phyloP scores from a whole-genome alignment of 2,888 invertebrate species.

The Lasioglossum pauxillum region DNA sequence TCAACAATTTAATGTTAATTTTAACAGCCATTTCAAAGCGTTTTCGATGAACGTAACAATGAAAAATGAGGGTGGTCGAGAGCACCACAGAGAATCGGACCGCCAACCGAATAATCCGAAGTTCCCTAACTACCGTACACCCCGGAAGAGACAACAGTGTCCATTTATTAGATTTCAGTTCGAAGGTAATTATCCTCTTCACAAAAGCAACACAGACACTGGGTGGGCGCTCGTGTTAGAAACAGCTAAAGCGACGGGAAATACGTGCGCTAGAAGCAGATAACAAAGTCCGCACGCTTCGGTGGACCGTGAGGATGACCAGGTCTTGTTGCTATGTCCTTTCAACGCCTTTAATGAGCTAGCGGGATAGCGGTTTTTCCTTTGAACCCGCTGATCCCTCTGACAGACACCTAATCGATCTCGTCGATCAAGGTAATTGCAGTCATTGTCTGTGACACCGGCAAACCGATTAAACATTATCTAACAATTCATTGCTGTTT shows the following conservation, averaged over 20 bases:
- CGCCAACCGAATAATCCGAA: neutral
- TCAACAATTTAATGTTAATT: no score
- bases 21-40: neutral
- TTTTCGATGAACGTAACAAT: neutral
- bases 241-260: slow-evolving; percentile 5
- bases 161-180: neutral
- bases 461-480: slow-evolving; percentile 55
- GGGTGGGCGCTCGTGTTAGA: neutral
- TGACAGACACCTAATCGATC: slow-evolving; percentile 40
- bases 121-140: neutral
- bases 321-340: slow-evolving; percentile 41
- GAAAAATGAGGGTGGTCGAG: neutral
- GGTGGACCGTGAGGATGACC: slow-evolving; percentile 26
- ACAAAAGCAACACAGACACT: neutral
- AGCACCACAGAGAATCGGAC: neutral
- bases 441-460: slow-evolving; percentile 61
- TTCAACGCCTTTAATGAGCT: slow-evolving; percentile 66
- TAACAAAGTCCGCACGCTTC: slow-evolving; percentile 11
- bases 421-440: slow-evolving; percentile 78
- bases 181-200: neutral
- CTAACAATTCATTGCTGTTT: neutral
- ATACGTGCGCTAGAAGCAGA: slow-evolving; percentile 12
- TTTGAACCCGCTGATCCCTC: slow-evolving; percentile 68
- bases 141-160: neutral
- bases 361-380: slow-evolving; percentile 50